Evolutionary conservation across 2,888 invertebrate species (phyloP).

Genomic region (Cinara cedri): DNA sequence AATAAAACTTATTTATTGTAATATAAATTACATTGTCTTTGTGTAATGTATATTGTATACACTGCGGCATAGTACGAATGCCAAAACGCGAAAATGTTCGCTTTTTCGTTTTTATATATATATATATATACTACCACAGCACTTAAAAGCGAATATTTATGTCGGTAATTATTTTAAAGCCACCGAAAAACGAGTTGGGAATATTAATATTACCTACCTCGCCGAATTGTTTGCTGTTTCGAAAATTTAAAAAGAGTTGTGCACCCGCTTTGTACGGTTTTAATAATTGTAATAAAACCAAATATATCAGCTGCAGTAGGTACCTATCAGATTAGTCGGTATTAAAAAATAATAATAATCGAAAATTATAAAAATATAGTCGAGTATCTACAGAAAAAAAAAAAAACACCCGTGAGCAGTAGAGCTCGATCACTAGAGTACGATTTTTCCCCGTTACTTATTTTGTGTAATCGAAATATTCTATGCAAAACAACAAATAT

Average conservation of each 20-base stretch:
- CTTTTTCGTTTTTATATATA: neutral
- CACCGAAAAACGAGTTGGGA: neutral
- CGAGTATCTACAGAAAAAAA: too few relatives aligned
- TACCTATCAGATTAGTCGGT: neutral
- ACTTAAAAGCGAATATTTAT: neutral
- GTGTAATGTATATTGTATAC: neutral
- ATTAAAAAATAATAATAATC: neutral
- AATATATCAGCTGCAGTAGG: too few relatives aligned
- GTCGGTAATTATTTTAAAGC: slow-evolving; percentile 12
- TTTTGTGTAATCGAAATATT: too few relatives aligned
- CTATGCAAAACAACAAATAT: too few relatives aligned
- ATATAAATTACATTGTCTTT: too few relatives aligned
- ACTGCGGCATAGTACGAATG: neutral
- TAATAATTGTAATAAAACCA: neutral
- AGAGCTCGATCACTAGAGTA: too few relatives aligned
- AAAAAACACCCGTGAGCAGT: too few relatives aligned
- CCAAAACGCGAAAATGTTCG: neutral
- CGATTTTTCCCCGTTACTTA: too few relatives aligned
- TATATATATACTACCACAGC: neutral
- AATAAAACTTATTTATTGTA: too few relatives aligned
- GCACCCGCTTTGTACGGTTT: too few relatives aligned
- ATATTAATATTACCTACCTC: slow-evolving; percentile 3
- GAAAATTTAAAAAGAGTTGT: neutral
- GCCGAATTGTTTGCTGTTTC: too few relatives aligned
- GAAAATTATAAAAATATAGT: too few relatives aligned